phyloP scores from a whole-genome alignment of 1,140 invertebrate genomes.

The Tribolium madens region DNA sequence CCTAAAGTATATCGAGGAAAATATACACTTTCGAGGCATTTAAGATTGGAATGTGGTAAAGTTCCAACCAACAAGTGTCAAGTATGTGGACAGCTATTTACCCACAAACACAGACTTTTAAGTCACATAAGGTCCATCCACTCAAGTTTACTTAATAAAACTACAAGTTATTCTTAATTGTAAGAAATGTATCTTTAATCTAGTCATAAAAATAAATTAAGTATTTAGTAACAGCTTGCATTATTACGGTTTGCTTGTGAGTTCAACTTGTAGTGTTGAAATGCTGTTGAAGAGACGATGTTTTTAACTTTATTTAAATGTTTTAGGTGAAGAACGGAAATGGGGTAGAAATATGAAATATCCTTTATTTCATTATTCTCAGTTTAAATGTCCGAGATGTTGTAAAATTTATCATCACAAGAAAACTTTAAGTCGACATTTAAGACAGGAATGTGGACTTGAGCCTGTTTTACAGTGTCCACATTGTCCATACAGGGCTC shows the following conservation, averaged over 20 bases:
- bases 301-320: neutral
- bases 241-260: neutral
- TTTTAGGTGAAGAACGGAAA: slow-evolving; percentile 16
- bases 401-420: slow-evolving; percentile 70
- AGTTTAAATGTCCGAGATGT: slow-evolving; percentile 70
- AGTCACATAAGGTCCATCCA: slow-evolving; percentile 66
- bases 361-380: neutral
- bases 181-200: slow-evolving; percentile 4
- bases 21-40: slow-evolving; percentile 68
- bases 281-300: neutral
- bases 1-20: slow-evolving; percentile 64
- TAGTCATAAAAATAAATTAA: neutral
- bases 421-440: slow-evolving; percentile 70
- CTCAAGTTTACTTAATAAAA: neutral
- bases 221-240: neutral
- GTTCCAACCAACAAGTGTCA: slow-evolving; percentile 68
- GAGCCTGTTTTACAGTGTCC: slow-evolving; percentile 72
- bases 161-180: neutral
- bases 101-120: slow-evolving; percentile 67
- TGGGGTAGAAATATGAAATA: slow-evolving; percentile 18
- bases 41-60: slow-evolving; percentile 70
- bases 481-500: slow-evolving; percentile 61
- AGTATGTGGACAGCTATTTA: slow-evolving; percentile 67
- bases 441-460: slow-evolving; percentile 70
- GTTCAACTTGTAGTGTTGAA: neutral